phyloP scores from a whole-genome alignment of 2,797 vertebrate genomes.

The Babyrousa celebensis region DNA sequence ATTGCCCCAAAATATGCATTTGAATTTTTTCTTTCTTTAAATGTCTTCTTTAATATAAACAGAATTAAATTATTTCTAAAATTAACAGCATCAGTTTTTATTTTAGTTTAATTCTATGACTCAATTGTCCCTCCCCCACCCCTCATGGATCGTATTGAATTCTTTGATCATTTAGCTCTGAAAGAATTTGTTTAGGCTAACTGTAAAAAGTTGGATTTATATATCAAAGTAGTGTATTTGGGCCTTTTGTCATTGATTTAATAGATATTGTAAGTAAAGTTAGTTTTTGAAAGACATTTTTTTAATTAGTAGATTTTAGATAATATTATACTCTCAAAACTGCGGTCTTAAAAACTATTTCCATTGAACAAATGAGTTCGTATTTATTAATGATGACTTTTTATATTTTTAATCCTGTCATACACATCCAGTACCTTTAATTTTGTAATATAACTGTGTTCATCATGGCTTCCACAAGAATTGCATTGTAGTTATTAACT shows the following conservation, averaged over 20 bases:
- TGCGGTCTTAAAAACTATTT: slow-evolving; percentile 29
- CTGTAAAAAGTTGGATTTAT: slow-evolving; percentile 58
- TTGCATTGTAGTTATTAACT: not conserved
- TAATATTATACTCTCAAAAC: slow-evolving; percentile 2
- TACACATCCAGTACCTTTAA: slow-evolving; percentile 26
- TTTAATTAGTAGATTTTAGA: slow-evolving; percentile 12
- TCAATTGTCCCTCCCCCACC: not conserved
- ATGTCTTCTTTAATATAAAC: slow-evolving; percentile 78
- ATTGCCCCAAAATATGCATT: slow-evolving; percentile 60
- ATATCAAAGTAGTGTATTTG: slow-evolving; percentile 48
- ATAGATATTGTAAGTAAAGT: slow-evolving; percentile 23
- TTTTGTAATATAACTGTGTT: not conserved
- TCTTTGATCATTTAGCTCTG: slow-evolving; percentile 75
- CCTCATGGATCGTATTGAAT: slow-evolving; percentile 7
- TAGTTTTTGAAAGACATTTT: slow-evolving; percentile 58
- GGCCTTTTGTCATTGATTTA: slow-evolving; percentile 53
- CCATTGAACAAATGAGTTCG: slow-evolving; percentile 18
- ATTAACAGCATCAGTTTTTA: slow-evolving; percentile 75
- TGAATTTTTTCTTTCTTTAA: slow-evolving; percentile 73
- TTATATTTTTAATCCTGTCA: slow-evolving; percentile 20
- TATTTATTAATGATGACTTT: slow-evolving; percentile 48
- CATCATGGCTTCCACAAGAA: slow-evolving; percentile 19
- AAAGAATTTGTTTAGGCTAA: slow-evolving; percentile 75
- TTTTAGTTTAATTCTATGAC: slow-evolving; percentile 80
- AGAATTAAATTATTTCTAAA: slow-evolving; percentile 81